Conservation (phyloP, 2,888 invertebrate genomes). For the Napeogenes inachia region DNA sequence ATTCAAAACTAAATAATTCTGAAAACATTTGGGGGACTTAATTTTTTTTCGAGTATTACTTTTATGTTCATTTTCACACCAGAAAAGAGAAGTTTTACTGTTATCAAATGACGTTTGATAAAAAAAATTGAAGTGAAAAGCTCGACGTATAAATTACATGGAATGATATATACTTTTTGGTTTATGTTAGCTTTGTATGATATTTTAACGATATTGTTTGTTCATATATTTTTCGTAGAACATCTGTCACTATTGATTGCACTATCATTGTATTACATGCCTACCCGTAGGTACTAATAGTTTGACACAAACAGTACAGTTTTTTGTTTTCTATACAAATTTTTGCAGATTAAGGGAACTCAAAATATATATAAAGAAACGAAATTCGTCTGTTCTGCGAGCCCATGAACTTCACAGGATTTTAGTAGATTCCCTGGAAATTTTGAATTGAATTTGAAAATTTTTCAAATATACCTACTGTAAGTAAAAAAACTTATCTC, state of each 20-base stretch:
- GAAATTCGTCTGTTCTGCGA: not conserved
- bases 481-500: not conserved
- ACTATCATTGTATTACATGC: not conserved
- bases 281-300: not conserved
- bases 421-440: not conserved
- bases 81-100: not conserved
- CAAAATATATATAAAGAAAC: not conserved
- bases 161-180: not conserved
- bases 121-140: not conserved
- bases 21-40: not conserved
- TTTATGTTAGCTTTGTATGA: not conserved
- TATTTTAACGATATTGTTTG: not conserved
- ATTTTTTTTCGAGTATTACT: not conserved
- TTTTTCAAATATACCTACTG: not conserved
- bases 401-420: not conserved
- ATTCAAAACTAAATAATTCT: not conserved
- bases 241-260: not conserved
- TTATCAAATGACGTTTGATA: not conserved
- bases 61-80: not conserved
- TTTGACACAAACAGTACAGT: not conserved
- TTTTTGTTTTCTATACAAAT: not conserved
- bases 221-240: not conserved
- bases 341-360: not conserved
- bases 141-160: not conserved
- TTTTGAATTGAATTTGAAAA: not conserved